Conservation (phyloP, 92 coral and sea anemone species). For the Actinernus sp. region DNA sequence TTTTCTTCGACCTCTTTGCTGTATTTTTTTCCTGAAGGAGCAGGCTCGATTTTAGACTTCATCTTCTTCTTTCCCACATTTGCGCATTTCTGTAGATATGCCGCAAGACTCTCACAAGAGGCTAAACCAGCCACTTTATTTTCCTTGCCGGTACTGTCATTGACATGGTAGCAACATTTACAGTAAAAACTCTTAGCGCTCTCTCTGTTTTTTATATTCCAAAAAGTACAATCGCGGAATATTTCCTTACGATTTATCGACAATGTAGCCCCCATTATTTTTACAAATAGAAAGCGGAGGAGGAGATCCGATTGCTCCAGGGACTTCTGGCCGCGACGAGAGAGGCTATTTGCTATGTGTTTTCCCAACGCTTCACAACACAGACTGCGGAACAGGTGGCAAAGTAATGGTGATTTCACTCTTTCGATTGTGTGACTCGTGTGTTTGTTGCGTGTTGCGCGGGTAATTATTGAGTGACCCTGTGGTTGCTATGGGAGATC, state of each 20-base stretch:
- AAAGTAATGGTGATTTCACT: slow-evolving; percentile 65
- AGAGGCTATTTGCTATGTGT: slow-evolving; percentile 21
- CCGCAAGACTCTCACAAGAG: slow-evolving; percentile 90
- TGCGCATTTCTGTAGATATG: slow-evolving; percentile 96
- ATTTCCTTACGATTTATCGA: slow-evolving; percentile 85
- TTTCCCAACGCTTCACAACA: slow-evolving; percentile 67
- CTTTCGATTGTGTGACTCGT: slow-evolving; percentile 66
- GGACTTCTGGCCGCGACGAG: slow-evolving; percentile 10
- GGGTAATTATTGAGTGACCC: slow-evolving; percentile 66
- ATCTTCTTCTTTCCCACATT: slow-evolving; percentile 91
- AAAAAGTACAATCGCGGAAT: slow-evolving; percentile 81
- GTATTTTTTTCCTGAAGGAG: slow-evolving; percentile 54
- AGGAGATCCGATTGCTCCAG: slow-evolving; percentile 5
- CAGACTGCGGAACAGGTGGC: slow-evolving; percentile 85
- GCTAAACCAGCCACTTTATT: slow-evolving; percentile 72
- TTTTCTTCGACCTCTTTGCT: too few species aligned
- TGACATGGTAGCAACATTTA: slow-evolving; percentile 84
- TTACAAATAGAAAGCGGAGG: slow-evolving; percentile 13
- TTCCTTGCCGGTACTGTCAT: slow-evolving; percentile 73
- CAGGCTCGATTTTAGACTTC: slow-evolving; percentile 92
- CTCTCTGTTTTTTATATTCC: slow-evolving; percentile 85
- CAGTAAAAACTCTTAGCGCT: slow-evolving; percentile 75
- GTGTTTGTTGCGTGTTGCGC: slow-evolving; percentile 63
- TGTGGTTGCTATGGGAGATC: slow-evolving; percentile 66
- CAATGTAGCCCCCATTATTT: slow-evolving; percentile 89